A percentile compares a stretch with the other conserved stretches of the same genome.
Evolutionary conservation across 2,888 invertebrate species (phyloP).

Genomic region (Chrysomela aeneicollis): DNA sequence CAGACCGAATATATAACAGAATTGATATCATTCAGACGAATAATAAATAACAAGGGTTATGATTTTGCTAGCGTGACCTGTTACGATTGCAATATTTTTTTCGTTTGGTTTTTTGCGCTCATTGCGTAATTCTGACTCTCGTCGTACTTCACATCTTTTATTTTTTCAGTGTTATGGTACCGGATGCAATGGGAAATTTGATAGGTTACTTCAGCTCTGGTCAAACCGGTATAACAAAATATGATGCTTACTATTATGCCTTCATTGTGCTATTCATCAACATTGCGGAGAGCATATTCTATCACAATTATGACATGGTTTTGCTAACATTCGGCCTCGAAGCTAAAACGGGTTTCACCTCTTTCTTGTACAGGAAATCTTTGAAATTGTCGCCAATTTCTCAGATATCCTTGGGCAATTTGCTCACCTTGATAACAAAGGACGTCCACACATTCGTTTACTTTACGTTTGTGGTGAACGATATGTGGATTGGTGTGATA

Average conservation of each 20-base stretch:
- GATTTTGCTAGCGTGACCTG: too few relatives aligned
- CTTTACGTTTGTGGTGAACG: conserved; percentile 86
- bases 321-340: conserved; percentile 81
- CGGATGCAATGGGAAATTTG: conserved; percentile 49
- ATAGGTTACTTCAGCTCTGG: conserved; percentile 48
- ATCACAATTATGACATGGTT: conserved; percentile 76
- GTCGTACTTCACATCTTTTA: too few relatives aligned
- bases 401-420: conserved; percentile 74
- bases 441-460: conserved; percentile 92
- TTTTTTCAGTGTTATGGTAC: conserved; percentile 50
- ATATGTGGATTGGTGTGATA: conserved; percentile 89
- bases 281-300: conserved; percentile 70
- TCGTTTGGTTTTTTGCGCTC: too few relatives aligned
- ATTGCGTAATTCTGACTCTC: too few relatives aligned
- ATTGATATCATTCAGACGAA: too few relatives aligned
- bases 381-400: conserved; percentile 62
- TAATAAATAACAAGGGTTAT: too few relatives aligned
- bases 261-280: conserved; percentile 75
- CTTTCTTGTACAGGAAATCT: conserved; percentile 65
- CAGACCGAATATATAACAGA: too few relatives aligned
- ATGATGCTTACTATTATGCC: conserved; percentile 76
- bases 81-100: too few relatives aligned
- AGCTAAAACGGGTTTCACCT: conserved; percentile 73
- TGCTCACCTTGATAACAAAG: conserved; percentile 89
- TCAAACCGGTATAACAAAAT: conserved; percentile 45